A percentile compares a stretch with the other conserved stretches of the same genome.
Conservation (phyloP, 2,888 invertebrate species). For the Gandaritis pyraliata region DNA sequence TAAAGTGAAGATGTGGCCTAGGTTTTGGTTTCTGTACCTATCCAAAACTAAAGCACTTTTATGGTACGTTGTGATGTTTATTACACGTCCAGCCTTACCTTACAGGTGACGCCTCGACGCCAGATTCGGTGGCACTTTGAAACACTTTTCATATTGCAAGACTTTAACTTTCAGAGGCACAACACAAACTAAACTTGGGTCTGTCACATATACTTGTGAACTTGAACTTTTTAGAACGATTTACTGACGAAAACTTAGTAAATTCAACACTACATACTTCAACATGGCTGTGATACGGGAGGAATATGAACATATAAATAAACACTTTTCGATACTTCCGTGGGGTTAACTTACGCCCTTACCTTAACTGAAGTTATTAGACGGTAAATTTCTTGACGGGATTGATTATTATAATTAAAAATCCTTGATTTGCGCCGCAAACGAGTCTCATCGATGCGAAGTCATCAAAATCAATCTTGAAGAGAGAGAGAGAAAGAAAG, state of each 20-base stretch:
- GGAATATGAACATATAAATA: conserved; percentile 83
- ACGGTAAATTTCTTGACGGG: conserved; percentile 78
- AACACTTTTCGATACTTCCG: conserved; percentile 81
- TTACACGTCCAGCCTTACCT: conserved; percentile 84
- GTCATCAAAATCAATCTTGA: conserved; percentile 53
- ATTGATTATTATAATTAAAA: conserved; percentile 63
- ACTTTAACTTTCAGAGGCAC: conserved; percentile 80
- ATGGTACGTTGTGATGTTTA: conserved; percentile 80
- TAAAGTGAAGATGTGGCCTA: conserved; percentile 1
- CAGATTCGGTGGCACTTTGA: conserved; percentile 82
- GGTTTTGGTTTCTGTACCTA: conserved; percentile 5
- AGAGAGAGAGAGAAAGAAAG: conserved; percentile 39
- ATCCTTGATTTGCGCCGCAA: conserved; percentile 76
- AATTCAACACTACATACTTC: conserved; percentile 81
- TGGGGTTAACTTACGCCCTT: conserved; percentile 83
- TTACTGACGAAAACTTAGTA: conserved; percentile 80
- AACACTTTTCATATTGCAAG: conserved; percentile 82
- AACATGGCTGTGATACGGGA: conserved; percentile 84
- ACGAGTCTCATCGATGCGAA: conserved; percentile 71
- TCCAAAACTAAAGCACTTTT: conserved; percentile 25
- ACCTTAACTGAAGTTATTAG: conserved; percentile 81
- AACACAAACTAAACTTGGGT: conserved; percentile 82
- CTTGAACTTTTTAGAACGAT: conserved; percentile 76
- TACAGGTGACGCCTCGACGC: conserved; percentile 80
- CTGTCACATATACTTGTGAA: conserved; percentile 83